Percentiles rank a stretch among this genome's conserved stretches.
Conservation (phyloP, 2,113 vertebrate species). For the Sorex fumeus region DNA sequence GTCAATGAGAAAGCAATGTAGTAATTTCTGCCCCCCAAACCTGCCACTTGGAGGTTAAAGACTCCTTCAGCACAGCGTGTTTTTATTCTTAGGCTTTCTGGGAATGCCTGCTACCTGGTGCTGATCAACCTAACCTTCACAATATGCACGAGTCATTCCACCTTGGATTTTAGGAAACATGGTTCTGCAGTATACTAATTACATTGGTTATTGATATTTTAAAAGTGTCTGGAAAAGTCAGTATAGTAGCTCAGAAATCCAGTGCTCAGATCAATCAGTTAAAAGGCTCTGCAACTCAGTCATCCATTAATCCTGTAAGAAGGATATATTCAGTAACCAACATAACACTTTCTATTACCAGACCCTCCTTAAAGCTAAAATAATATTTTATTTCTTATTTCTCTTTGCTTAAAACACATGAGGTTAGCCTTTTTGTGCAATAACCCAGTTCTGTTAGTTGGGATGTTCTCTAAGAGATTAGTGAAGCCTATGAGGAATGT, state of each 20-base stretch:
- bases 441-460: background rate
- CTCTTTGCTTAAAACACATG: conserved; percentile 36
- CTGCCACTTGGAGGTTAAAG: conserved; percentile 67
- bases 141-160: background rate
- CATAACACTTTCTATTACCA: conserved; percentile 1
- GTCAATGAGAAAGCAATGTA: conserved; percentile 69
- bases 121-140: background rate
- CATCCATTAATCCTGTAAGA: conserved; percentile 55
- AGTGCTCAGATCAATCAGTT: conserved; percentile 55
- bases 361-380: background rate
- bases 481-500: background rate
- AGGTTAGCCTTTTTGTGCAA: background rate
- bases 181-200: conserved; percentile 21
- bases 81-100: conserved; percentile 52
- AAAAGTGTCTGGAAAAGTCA: conserved; percentile 53
- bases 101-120: background rate
- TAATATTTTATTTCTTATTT: conserved; percentile 33
- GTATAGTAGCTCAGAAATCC: conserved; percentile 61
- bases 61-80: background rate
- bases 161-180: background rate
- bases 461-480: background rate
- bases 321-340: background rate
- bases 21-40: conserved; percentile 64
- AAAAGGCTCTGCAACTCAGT: conserved; percentile 35
- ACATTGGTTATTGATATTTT: conserved; percentile 55